Percentiles rank a stretch among this genome's conserved stretches.
phyloP scores from a whole-genome alignment of 1,140 invertebrate genomes.

The Trichonephila inaurata region DNA sequence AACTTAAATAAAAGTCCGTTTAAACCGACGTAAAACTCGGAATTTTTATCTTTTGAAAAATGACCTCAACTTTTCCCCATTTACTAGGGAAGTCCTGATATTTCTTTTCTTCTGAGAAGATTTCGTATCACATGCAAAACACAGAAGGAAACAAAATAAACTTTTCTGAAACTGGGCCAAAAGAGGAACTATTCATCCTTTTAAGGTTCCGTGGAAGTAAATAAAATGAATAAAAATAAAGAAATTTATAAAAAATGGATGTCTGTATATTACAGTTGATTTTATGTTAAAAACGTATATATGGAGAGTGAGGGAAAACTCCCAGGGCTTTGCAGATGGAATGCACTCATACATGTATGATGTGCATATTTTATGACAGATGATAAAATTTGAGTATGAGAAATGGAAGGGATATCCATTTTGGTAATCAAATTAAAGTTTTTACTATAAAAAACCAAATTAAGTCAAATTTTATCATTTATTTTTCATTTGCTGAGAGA shows the following conservation, averaged over 20 bases:
- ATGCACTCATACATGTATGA: neutral
- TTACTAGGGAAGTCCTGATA: conserved; percentile 6
- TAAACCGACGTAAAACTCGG: conserved; percentile 19
- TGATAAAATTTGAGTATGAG: conserved; percentile 8
- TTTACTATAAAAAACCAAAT: neutral
- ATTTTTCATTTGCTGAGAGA: neutral
- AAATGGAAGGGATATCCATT: neutral
- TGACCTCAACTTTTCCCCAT: conserved; percentile 55
- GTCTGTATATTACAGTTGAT: conserved; percentile 49
- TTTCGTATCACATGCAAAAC: conserved; percentile 48
- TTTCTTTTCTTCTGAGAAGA: conserved; percentile 4
- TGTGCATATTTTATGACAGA: conserved; percentile 8
- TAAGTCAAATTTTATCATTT: neutral
- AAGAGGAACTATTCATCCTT: conserved; percentile 8
- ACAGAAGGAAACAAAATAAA: conserved; percentile 44
- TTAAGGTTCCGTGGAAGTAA: neutral
- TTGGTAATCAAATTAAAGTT: neutral
- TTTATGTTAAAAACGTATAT: conserved; percentile 10
- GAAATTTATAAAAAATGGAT: neutral
- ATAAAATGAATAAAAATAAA: neutral
- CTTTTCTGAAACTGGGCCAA: conserved; percentile 36
- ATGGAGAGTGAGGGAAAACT: neutral
- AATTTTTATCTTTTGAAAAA: conserved; percentile 63
- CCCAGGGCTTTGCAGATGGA: neutral
- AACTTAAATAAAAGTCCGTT: conserved; percentile 47